phyloP scores from a whole-genome alignment of 2,888 invertebrate species.

The Tetragonula carbonaria region DNA sequence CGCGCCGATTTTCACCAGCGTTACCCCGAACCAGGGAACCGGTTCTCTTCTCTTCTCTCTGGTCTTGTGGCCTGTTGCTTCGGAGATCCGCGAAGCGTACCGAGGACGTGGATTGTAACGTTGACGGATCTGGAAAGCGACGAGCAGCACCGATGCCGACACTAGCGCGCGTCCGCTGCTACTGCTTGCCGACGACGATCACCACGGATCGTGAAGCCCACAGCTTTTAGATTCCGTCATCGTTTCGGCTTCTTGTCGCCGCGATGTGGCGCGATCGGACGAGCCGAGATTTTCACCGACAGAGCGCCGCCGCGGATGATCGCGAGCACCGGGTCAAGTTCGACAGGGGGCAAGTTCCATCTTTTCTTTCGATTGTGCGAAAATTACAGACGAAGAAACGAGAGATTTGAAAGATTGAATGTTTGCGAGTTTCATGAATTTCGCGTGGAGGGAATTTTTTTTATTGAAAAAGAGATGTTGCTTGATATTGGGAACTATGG shows the following conservation, averaged over 20 bases:
- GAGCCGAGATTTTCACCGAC: background rate
- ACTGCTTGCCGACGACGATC: conserved; percentile 70
- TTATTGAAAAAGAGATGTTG: no score
- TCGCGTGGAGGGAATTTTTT: no score
- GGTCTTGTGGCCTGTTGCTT: conserved; percentile 36
- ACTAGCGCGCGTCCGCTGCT: conserved; percentile 79
- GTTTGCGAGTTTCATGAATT: no score
- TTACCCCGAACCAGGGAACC: conserved; percentile 51
- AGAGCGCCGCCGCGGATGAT: no score
- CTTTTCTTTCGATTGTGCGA: no score
- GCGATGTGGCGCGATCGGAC: conserved; percentile 34
- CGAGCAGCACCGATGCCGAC: conserved; percentile 77
- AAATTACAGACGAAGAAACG: no score
- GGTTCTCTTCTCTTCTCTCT: conserved; percentile 56
- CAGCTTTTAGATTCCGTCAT: conserved; percentile 17
- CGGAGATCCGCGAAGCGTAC: conserved; percentile 22
- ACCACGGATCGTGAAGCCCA: conserved; percentile 37
- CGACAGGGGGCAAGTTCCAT: no score
- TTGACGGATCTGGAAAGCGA: conserved; percentile 55
- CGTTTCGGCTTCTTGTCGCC: conserved; percentile 20
- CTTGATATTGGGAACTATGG: no score
- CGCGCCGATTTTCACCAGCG: conserved; percentile 60
- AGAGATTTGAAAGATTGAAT: no score
- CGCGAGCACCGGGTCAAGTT: background rate
- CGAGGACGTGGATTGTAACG: conserved; percentile 53